Evolutionary conservation across 2,113 vertebrate species (phyloP).

Genomic region (Otolemur garnettii): DNA sequence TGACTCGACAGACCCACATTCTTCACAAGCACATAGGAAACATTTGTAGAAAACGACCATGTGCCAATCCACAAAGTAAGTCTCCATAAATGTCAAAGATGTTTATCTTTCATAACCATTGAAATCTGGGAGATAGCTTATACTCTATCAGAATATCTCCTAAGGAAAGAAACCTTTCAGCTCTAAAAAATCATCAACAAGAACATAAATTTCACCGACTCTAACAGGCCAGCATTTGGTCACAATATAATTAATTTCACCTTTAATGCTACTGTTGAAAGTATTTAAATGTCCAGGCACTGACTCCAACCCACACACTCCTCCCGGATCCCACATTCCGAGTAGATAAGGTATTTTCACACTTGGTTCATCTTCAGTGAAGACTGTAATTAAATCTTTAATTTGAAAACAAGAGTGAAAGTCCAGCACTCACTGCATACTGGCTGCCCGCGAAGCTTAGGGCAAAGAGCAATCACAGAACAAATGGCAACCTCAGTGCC

Average conservation of each 20-base stretch:
- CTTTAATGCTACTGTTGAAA: slow-evolving; percentile 75
- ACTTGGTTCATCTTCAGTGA: slow-evolving; percentile 79
- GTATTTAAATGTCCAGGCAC: slow-evolving; percentile 62
- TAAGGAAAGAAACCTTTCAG: neutral
- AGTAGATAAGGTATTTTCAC: slow-evolving; percentile 75
- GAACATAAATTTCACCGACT: slow-evolving; percentile 65
- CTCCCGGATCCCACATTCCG: slow-evolving; percentile 48
- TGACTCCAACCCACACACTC: slow-evolving; percentile 61
- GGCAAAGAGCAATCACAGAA: slow-evolving; percentile 65
- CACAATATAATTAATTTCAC: slow-evolving; percentile 65
- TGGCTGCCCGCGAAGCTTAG: slow-evolving; percentile 47
- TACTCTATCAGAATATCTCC: slow-evolving; percentile 1
- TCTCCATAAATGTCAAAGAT: neutral
- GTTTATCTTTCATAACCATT: neutral
- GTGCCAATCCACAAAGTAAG: neutral
- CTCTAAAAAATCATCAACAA: slow-evolving; percentile 45
- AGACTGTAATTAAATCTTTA: slow-evolving; percentile 80
- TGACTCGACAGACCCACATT: neutral
- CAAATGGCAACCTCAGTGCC: slow-evolving; percentile 47
- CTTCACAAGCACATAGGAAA: neutral
- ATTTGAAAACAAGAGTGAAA: slow-evolving; percentile 77
- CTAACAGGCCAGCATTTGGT: slow-evolving; percentile 46
- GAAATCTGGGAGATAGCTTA: neutral
- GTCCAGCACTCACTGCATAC: neutral
- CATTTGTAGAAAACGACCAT: neutral